These are phyloP conservation scores for Rhabdophis nuchalis DNA, from an alignment of 2,797 vertebrate genomes.

Conservation along the genomic window DNA sequence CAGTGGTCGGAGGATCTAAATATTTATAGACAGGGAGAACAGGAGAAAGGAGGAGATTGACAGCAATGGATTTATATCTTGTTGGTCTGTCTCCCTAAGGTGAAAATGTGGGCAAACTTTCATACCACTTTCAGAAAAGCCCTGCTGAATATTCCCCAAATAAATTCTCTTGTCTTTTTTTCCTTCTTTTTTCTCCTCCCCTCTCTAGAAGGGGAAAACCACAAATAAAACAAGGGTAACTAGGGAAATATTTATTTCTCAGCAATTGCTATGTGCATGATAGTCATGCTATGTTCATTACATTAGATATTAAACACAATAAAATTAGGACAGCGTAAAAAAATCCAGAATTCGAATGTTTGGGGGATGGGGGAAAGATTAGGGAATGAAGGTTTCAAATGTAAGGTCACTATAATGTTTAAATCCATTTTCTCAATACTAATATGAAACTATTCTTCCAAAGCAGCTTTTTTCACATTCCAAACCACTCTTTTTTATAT, in stretches of 20 bases:
- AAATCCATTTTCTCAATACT: neutral
- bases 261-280: slow-evolving; percentile 75
- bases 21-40: neutral
- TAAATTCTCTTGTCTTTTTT: neutral
- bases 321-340: slow-evolving; percentile 42
- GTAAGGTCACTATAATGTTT: slow-evolving; percentile 8
- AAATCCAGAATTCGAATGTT: slow-evolving; percentile 24
- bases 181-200: slow-evolving; percentile 44
- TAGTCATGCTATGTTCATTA: slow-evolving; percentile 71
- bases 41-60: neutral
- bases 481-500: neutral
- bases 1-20: neutral
- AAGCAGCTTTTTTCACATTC: neutral
- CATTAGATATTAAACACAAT: slow-evolving; percentile 63
- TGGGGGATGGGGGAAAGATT: slow-evolving; percentile 1
- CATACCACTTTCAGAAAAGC: neutral
- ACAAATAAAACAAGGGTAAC: slow-evolving; percentile 74
- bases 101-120: neutral
- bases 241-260: slow-evolving; percentile 75
- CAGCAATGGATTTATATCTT: neutral
- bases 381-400: neutral
- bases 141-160: slow-evolving; percentile 42
- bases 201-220: slow-evolving; percentile 61
- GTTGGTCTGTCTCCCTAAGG: neutral
- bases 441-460: neutral